Base-by-base conservation (phyloP, 1,140 invertebrate genomes). In the Aphaenogaster floridana region DNA sequence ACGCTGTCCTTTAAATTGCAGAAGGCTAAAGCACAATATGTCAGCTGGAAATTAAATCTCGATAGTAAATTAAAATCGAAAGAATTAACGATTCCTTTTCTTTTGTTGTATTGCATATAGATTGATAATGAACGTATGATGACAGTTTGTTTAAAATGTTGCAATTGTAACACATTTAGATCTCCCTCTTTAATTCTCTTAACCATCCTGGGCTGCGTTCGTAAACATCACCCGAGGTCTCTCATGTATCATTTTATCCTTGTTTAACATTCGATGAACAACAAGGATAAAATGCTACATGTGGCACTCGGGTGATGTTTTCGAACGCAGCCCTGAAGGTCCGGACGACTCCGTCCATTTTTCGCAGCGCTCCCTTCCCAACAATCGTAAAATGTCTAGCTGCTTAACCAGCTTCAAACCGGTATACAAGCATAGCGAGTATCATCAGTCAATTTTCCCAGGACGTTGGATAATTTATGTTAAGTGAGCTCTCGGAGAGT, bases 391-490 rank as follows among this genome's bases (percentile, higher is more conserved):
- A 74, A 48, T 11, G n/a, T 8, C n/a, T 42, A 59, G 28, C 9
- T 6, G 0, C n/a, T 15, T 11, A 64, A 8, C 17, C 17, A 64
- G 17, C n/a, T 83, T 59, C 7, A 48, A 59, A 36, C 7, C 39
- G 34, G 48, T 52, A 36, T 63, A 36, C 17, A 71, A 59, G 28
- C 13, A 28, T 34, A 71, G 36, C 15, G 8, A 83, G 36, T 54
- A 76, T 74, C 42, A 36, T 11, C n/a, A 42, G 63, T 48, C 68
- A 59, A 63, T 80, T 45, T 86, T 64, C 57, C 50, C 48, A 48
- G 71, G 57, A 61, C 17, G 52, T 74, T 13, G 80, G 28, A 48
- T 84, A 84, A 84, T 84, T 74, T 74, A 84, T 74, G 69, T 84
- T 84, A 63, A 84, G 42, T 28, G 78, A 39, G 48, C 21, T 42